Evolutionary conservation across 2,888 invertebrate genomes (phyloP).

Genomic region (Clivina fossor): DNA sequence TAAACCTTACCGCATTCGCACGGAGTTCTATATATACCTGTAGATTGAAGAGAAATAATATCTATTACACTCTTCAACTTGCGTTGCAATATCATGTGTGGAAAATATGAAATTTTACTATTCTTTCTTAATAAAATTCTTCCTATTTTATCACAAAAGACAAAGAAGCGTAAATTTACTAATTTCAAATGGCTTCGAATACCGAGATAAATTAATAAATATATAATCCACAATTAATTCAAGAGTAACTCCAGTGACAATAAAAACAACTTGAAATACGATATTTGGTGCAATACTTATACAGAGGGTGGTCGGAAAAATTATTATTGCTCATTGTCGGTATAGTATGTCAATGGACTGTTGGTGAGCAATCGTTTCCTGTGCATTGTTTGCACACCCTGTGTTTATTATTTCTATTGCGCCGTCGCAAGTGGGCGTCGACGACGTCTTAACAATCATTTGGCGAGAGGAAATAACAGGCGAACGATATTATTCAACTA

Average conservation of each 20-base stretch:
- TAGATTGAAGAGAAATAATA: too few species aligned
- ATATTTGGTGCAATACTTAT: not conserved
- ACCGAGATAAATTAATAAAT: not conserved
- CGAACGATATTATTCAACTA: not conserved
- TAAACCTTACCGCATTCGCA: too few species aligned
- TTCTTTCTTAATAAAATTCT: too few species aligned
- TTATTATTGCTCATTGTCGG: constrained; percentile 4
- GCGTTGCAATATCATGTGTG: too few species aligned
- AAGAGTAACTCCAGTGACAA: not conserved
- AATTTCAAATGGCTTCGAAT: too few species aligned
- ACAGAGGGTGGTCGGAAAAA: not conserved
- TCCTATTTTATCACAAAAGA: too few species aligned
- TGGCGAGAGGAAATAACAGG: too few species aligned
- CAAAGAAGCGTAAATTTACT: too few species aligned
- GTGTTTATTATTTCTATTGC: not conserved
- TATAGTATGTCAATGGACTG: constrained; percentile 3
- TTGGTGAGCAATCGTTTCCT: constrained; percentile 10
- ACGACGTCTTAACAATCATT: not conserved
- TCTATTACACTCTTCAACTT: too few species aligned
- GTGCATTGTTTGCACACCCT: constrained; percentile 9
- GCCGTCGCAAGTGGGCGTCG: constrained; percentile 3
- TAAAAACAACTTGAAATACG: not conserved
- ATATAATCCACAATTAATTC: not conserved
- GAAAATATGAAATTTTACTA: too few species aligned
- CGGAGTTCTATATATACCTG: too few species aligned